Percentiles rank a stretch among this genome's conserved stretches.
These are phyloP conservation scores for Zapus hudsonius DNA, from an alignment of 2,113 vertebrate species.

Conservation along the genomic window DNA sequence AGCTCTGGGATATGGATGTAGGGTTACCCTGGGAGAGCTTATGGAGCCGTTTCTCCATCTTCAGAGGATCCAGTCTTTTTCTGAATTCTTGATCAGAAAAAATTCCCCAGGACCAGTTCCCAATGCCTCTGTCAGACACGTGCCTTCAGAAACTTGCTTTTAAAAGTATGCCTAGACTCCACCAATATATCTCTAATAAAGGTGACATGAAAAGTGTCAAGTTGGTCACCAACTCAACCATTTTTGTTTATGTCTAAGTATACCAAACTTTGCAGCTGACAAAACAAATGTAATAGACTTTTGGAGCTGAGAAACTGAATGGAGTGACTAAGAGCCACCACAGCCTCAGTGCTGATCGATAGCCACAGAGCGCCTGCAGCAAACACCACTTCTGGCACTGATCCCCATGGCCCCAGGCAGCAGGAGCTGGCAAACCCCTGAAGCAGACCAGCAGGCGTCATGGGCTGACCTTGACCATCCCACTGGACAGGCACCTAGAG, in stretches of 20 bases:
- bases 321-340: not conserved
- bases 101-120: not conserved
- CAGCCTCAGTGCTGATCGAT: not conserved
- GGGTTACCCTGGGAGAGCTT: rapidly evolving
- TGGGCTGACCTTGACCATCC: not conserved
- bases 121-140: not conserved
- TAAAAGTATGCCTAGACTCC: not conserved
- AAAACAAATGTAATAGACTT: not conserved
- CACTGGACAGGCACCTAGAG: not conserved
- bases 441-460: not conserved
- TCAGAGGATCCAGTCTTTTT: not conserved
- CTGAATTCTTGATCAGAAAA: not conserved
- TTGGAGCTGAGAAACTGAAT: not conserved
- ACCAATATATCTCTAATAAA: not conserved
- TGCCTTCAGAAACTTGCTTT: not conserved
- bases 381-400: not conserved
- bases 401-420: not conserved
- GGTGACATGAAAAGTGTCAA: not conserved
- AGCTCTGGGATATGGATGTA: rapidly evolving
- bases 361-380: not conserved
- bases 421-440: not conserved
- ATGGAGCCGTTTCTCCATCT: too few species aligned
- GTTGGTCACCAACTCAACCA: not conserved
- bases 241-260: not conserved
- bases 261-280: not conserved